Evolutionary conservation across 1,140 invertebrate genomes (phyloP), one percentile per base, ranked within the genome.

Genomic region (Homarus americanus): DNA sequence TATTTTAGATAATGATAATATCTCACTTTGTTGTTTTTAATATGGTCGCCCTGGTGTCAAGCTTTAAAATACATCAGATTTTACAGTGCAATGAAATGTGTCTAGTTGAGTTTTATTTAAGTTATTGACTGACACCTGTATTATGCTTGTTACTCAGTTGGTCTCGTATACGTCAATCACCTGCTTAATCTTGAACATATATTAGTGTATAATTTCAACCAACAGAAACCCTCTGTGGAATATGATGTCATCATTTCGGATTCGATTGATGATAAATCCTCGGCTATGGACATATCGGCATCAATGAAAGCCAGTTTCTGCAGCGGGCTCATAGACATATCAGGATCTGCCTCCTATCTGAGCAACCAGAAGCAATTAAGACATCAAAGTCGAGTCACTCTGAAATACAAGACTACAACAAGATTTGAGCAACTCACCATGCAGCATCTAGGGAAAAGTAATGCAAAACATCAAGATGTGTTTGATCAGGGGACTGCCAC

Each of bases 371-470:
- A 84, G 66, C 28, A 1, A 5, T 84, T 63, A 34, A 41, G 17
- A 3, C 58, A 72, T 24, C 63, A 76, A 41, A 69, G 53, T 44
- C 38, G 84, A 10, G 84, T 86, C 0, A 86, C 84, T 36, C 28
- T 86, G 17, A 38, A 86, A 28, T 86, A 76, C 41, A 86, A 86
- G 73, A 75, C 69, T 69, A 75, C 84, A 2, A 86, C 84, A 15
- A 75, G 49, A 49, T n/a, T 40, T 9, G 69, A 53, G 28, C n/a
- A 0, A 15, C 53, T 82, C 44, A 82, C 80, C 2, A 82, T 82
- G 44, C n/a, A 82, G 0, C 84, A 86, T 24, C 40, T 86, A 20
- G 84, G 84, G 7, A 38, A 41, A 9, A 69, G 72, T 2, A 75
- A 49, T 5, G 44, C 75, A 9, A 17, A 34, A 38, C 72, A 75